A percentile compares a stretch with the other conserved stretches of the same genome.
Evolutionary conservation across 2,888 invertebrate species (phyloP).

Genomic region (Plusia festucae): DNA sequence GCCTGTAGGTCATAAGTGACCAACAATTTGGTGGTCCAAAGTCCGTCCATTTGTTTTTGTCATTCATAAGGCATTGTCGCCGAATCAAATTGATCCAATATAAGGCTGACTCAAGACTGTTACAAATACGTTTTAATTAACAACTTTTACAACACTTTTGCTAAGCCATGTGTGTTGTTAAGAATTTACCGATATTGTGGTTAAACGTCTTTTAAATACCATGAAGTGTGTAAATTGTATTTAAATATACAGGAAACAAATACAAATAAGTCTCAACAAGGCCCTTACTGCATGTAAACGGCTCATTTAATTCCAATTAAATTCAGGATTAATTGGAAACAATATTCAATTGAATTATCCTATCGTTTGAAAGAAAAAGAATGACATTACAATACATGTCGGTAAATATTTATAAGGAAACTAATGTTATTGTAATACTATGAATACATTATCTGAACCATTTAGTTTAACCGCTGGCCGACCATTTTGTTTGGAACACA

Average conservation of each 20-base stretch:
- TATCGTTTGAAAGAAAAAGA: background rate
- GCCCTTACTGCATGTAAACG: background rate
- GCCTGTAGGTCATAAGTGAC: constrained; percentile 29
- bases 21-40: constrained; percentile 34
- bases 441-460: constrained; percentile 7
- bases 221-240: background rate
- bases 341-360: background rate
- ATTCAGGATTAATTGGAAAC: constrained; percentile 2
- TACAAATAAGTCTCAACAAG: background rate
- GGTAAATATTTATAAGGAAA: constrained; percentile 6
- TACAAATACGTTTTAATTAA: background rate
- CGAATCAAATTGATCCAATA: constrained; percentile 6
- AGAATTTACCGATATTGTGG: background rate
- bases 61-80: constrained; percentile 7
- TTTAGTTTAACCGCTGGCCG: background rate
- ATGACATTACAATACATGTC: background rate
- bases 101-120: background rate
- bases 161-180: background rate
- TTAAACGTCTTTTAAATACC: background rate
- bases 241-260: background rate
- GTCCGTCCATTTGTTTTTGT: constrained; percentile 31
- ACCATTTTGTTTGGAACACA: background rate
- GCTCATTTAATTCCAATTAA: constrained; percentile 1
- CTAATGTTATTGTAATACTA: constrained; percentile 2
- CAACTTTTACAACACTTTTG: background rate